Evolutionary conservation across 1,140 invertebrate species (phyloP).

Genomic region (Musca vetustissima): DNA sequence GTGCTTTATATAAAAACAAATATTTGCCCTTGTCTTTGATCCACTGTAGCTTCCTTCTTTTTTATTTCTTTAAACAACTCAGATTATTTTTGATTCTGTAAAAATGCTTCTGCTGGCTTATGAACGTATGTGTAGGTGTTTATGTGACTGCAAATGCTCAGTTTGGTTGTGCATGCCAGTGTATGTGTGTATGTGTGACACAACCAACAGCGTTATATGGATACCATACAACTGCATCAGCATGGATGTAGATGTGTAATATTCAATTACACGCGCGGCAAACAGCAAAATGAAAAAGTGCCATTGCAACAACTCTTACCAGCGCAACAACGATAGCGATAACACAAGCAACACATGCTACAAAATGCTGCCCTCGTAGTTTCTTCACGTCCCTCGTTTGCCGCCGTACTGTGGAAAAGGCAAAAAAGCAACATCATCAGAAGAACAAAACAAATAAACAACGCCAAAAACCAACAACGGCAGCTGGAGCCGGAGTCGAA

Average conservation of each 20-base stretch:
- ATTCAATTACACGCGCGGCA: constrained; percentile 15
- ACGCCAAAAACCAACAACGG: too few relatives aligned
- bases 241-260: constrained; percentile 2
- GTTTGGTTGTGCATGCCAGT: neutral
- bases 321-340: constrained; percentile 1
- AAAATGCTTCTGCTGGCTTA: too few relatives aligned
- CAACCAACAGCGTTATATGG: neutral
- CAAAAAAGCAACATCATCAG: neutral
- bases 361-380: neutral
- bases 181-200: neutral
- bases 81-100: too few relatives aligned
- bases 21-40: too few relatives aligned
- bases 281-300: constrained; percentile 19
- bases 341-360: constrained; percentile 19
- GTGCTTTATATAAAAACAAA: too few relatives aligned
- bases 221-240: neutral
- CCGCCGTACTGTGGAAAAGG: neutral
- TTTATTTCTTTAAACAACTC: too few relatives aligned
- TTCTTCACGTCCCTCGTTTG: neutral
- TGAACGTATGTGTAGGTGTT: too few relatives aligned
- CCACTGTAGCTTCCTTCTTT: too few relatives aligned
- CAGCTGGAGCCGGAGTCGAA: too few relatives aligned
- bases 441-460: neutral
- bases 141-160: too few relatives aligned
- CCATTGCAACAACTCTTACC: neutral